Conservation (phyloP, 2,113 vertebrate species). For the Danio rerio region DNA sequence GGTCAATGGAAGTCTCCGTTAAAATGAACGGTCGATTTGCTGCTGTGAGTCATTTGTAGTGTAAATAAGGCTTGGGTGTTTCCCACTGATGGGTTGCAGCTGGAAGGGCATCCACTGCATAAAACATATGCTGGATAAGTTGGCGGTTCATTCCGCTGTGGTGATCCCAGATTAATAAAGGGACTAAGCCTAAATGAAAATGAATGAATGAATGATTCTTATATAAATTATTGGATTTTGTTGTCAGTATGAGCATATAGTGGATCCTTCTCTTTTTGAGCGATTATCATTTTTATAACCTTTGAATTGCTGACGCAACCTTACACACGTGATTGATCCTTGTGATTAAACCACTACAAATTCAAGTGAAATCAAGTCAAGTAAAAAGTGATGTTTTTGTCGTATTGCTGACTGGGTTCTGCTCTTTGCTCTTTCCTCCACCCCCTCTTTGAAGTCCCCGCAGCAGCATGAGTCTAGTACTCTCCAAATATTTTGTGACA, state of each 20-base stretch:
- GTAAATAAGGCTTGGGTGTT: no score
- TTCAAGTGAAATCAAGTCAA: neutral
- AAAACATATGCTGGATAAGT: no score
- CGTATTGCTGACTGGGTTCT: neutral
- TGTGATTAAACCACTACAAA: neutral
- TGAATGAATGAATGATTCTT: neutral
- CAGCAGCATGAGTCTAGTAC: neutral
- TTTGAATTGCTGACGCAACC: neutral
- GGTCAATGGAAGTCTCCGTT: no score
- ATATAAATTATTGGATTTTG: neutral
- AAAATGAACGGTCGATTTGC: no score
- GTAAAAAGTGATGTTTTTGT: neutral
- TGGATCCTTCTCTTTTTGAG: neutral
- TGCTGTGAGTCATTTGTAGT: no score
- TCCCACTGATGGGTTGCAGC: no score
- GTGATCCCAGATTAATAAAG: no score
- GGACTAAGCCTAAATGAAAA: no score
- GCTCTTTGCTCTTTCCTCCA: neutral
- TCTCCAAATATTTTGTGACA: slow-evolving; percentile 27
- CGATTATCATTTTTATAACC: neutral
- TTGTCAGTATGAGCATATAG: no score
- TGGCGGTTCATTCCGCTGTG: no score
- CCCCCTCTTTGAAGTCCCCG: neutral
- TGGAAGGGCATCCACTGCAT: no score
- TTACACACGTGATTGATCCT: no score